These are phyloP conservation scores for Erythrolamprus reginae DNA, from an alignment of 2,113 vertebrate genomes.

Conservation along the genomic window DNA sequence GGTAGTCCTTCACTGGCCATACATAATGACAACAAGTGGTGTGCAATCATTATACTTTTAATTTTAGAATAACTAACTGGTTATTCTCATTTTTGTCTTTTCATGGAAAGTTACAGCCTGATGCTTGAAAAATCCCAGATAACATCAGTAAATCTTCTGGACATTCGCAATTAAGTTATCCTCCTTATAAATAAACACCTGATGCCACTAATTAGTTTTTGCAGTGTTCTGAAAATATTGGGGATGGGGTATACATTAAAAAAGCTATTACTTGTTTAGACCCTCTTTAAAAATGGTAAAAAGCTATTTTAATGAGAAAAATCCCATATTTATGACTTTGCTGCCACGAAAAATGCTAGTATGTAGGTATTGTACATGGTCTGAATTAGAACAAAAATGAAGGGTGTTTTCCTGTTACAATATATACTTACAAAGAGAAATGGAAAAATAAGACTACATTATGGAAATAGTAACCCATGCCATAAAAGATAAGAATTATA, in stretches of 20 bases:
- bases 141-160: conserved; percentile 36
- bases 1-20: no score
- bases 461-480: neutral
- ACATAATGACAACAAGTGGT: conserved; percentile 40
- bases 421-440: neutral
- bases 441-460: neutral
- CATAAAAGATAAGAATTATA: neutral
- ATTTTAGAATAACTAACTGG: conserved; percentile 6
- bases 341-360: neutral
- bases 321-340: neutral
- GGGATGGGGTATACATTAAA: neutral
- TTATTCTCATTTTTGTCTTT: conserved; percentile 45
- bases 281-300: neutral
- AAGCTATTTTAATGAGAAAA: neutral
- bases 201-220: conserved; percentile 40
- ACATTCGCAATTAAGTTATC: conserved; percentile 53
- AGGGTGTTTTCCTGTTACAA: neutral
- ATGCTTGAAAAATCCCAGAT: conserved; percentile 47
- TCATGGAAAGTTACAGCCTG: conserved; percentile 60
- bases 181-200: conserved; percentile 46
- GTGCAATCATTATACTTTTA: conserved; percentile 36
- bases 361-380: neutral
- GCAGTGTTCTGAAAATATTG: conserved; percentile 39
- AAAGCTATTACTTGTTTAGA: neutral
- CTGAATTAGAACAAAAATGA: neutral